A percentile compares a stretch with the other conserved stretches of the same genome.
These are phyloP conservation scores for Lumbricus terrestris DNA, from an alignment of 2,888 invertebrate species.

Conservation along the genomic window DNA sequence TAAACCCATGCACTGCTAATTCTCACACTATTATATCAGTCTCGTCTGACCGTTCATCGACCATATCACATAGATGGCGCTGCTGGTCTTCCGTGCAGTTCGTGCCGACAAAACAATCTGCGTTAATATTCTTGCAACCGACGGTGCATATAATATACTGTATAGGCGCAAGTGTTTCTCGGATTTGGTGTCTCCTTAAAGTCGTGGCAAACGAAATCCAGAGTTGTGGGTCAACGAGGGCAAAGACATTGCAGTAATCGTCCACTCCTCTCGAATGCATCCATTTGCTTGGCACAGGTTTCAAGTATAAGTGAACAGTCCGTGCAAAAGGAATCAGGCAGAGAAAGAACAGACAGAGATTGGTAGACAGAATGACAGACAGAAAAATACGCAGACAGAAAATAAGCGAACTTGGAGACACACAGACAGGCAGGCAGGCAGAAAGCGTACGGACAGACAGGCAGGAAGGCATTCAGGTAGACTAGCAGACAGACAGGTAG, in stretches of 20 bases:
- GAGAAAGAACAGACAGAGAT: background rate
- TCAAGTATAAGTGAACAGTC: background rate
- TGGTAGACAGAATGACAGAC: background rate
- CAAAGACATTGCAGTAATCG: no score
- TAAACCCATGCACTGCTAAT: background rate
- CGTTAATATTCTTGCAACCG: background rate
- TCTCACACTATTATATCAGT: background rate
- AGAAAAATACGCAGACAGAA: no score
- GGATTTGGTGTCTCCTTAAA: background rate
- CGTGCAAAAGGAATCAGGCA: background rate
- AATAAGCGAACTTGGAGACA: background rate
- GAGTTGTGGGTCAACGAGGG: background rate
- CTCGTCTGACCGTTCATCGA: background rate
- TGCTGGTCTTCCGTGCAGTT: background rate
- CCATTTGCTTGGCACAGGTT: background rate
- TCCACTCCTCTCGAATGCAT: no score
- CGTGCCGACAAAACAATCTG: background rate
- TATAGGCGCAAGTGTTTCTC: background rate
- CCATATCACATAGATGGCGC: no score
- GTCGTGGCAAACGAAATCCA: background rate
- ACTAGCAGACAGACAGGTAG: no score
- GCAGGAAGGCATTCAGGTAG: no score
- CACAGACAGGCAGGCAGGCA: background rate
- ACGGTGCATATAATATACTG: background rate
- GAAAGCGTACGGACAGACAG: background rate